Conservation (phyloP, 1,140 invertebrate species). For the Zaprionus africanus region DNA sequence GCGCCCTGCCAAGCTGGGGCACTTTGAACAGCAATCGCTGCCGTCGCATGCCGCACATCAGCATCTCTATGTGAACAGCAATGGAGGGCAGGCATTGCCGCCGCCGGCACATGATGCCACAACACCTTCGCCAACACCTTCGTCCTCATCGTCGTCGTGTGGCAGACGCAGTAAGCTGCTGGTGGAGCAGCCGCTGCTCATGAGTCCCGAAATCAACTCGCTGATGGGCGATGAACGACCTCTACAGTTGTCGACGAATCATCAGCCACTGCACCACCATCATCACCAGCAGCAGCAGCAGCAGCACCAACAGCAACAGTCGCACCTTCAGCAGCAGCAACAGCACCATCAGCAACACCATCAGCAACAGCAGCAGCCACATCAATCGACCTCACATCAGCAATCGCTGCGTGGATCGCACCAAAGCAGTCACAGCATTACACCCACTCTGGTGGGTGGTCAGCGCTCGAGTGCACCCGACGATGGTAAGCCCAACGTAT, state of each 20-base stretch:
- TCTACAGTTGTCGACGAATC: conserved; percentile 53
- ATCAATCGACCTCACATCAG: conserved; percentile 19
- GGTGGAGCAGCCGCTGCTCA: conserved; percentile 74
- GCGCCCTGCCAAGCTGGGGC: conserved; percentile 74
- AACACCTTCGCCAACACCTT: conserved; percentile 64
- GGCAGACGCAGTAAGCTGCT: conserved; percentile 67
- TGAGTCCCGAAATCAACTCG: conserved; percentile 84
- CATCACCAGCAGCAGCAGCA: conserved; percentile 46
- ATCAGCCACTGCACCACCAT: conserved; percentile 40
- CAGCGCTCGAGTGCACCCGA: conserved; percentile 63
- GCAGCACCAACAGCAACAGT: conserved; percentile 28
- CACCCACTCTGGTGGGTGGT: conserved; percentile 56
- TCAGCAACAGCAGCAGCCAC: conserved; percentile 42
- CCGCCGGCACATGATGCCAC: conserved; percentile 71
- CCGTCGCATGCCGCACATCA: conserved; percentile 39
- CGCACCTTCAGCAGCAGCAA: conserved; percentile 45
- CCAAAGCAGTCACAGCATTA: conserved; percentile 62
- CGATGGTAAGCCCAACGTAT: conserved; percentile 73
- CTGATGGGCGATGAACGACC: conserved; percentile 77
- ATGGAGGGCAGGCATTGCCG: conserved; percentile 53
- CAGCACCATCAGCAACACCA: conserved; percentile 46
- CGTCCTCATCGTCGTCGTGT: conserved; percentile 63
- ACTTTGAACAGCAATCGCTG: conserved; percentile 63
- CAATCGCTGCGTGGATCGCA: conserved; percentile 46
- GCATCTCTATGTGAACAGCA: conserved; percentile 55